Evolutionary conservation across 2,888 invertebrate genomes (phyloP).

Genomic region (Tetramorium bicarinatum): DNA sequence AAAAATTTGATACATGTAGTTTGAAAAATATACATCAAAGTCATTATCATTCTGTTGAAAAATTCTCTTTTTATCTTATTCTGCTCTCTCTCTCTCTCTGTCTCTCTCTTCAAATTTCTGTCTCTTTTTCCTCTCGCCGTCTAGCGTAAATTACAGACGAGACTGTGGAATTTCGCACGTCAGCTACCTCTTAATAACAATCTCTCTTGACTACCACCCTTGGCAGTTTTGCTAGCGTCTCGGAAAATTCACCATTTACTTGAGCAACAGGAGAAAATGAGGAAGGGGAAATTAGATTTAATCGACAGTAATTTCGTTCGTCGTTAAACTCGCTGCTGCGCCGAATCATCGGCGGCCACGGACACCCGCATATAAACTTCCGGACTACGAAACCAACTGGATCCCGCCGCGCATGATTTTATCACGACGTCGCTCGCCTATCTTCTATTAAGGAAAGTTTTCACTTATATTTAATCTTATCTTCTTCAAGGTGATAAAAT

Average conservation of each 20-base stretch:
- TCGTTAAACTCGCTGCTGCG: slow-evolving; percentile 62
- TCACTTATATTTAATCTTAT: neutral
- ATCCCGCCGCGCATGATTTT: slow-evolving; percentile 10
- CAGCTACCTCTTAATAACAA: slow-evolving; percentile 64
- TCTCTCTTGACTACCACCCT: slow-evolving; percentile 20
- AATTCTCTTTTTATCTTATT: neutral
- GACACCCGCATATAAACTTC: slow-evolving; percentile 50
- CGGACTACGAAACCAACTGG: neutral
- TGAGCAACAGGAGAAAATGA: slow-evolving; percentile 54
- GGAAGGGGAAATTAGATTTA: slow-evolving; percentile 59
- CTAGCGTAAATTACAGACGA: slow-evolving; percentile 18
- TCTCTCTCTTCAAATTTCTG: neutral
- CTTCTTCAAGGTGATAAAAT: neutral
- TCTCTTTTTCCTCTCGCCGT: neutral
- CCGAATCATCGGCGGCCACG: slow-evolving; percentile 54
- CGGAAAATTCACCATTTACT: slow-evolving; percentile 67
- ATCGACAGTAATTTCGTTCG: slow-evolving; percentile 67
- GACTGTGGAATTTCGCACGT: slow-evolving; percentile 47
- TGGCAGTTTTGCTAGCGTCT: slow-evolving; percentile 38
- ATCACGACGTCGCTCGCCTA: neutral
- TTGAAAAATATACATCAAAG: neutral
- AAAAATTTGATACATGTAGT: neutral
- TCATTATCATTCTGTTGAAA: slow-evolving; percentile 7
- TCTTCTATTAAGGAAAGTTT: slow-evolving; percentile 9
- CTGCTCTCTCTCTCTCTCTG: neutral